Conservation (phyloP, 1,140 invertebrate species). For the Eumaeus atala region DNA sequence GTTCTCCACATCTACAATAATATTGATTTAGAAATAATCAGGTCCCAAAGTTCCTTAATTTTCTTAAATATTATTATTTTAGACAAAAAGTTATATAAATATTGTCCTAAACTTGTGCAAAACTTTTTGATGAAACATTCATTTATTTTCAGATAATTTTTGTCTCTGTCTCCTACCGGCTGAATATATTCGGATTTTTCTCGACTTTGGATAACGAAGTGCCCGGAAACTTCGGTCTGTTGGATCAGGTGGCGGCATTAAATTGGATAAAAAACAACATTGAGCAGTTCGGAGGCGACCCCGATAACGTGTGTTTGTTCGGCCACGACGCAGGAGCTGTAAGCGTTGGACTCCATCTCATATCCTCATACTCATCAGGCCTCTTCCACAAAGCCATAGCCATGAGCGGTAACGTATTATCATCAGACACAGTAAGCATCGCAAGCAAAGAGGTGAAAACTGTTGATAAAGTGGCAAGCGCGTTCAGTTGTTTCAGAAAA, state of each 20-base stretch:
- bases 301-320: slow-evolving; percentile 88
- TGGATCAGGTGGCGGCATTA: slow-evolving; percentile 92
- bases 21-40: too few species aligned
- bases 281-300: slow-evolving; percentile 88
- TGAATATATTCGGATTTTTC: slow-evolving; percentile 94
- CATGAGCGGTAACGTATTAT: slow-evolving; percentile 82
- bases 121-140: slow-evolving; percentile 14
- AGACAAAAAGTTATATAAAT: neutral
- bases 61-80: neutral
- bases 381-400: slow-evolving; percentile 73
- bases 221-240: slow-evolving; percentile 92
- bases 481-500: slow-evolving; percentile 79
- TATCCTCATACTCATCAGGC: slow-evolving; percentile 63
- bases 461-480: slow-evolving; percentile 76
- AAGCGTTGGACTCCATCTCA: slow-evolving; percentile 78
- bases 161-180: slow-evolving; percentile 84
- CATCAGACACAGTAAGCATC: slow-evolving; percentile 71
- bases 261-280: slow-evolving; percentile 92
- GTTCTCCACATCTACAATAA: too few species aligned
- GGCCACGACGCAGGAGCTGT: slow-evolving; percentile 88
- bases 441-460: slow-evolving; percentile 72
- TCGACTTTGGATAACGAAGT: slow-evolving; percentile 86
- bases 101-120: neutral
- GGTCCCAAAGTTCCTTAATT: neutral
- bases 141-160: slow-evolving; percentile 79